Conservation (phyloP, 2,113 vertebrate genomes). For the Festucalex cinctus region DNA sequence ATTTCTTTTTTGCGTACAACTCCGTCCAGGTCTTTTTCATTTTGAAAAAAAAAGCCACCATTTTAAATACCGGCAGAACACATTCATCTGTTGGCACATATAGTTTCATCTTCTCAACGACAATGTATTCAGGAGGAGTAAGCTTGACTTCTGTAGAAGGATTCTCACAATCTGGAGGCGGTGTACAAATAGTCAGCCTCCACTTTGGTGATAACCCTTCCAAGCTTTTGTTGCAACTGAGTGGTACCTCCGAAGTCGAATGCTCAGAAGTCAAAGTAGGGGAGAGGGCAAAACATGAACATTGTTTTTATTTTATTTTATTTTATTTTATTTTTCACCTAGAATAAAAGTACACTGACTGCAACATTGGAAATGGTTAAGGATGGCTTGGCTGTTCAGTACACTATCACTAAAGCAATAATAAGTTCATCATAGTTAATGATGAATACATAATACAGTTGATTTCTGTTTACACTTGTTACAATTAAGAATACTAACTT, state of each 20-base stretch:
- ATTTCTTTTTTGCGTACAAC: background rate
- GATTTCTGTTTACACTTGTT: no score
- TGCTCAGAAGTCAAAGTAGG: background rate
- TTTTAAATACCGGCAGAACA: conserved; percentile 24
- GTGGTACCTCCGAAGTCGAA: background rate
- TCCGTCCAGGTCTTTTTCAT: conserved; percentile 4
- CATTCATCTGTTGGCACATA: conserved; percentile 31
- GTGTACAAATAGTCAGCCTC: background rate
- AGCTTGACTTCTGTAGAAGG: conserved; percentile 4
- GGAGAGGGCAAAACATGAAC: no score
- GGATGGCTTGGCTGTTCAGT: background rate
- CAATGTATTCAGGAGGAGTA: conserved; percentile 19
- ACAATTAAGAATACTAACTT: no score
- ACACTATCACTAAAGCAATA: background rate
- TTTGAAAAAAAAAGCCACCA: conserved; percentile 1
- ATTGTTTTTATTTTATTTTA: no score
- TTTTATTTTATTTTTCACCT: no score
- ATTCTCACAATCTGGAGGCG: conserved; percentile 8
- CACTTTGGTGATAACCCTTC: background rate
- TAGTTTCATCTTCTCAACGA: conserved; percentile 48
- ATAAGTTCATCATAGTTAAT: background rate
- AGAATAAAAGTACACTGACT: no score
- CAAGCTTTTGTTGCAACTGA: background rate
- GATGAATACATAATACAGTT: no score
- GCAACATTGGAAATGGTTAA: no score